Percentiles rank a stretch among this genome's conserved stretches.
These are phyloP conservation scores for Drosophila santomea DNA, from an alignment of 1,140 invertebrate species.

Conservation along the genomic window DNA sequence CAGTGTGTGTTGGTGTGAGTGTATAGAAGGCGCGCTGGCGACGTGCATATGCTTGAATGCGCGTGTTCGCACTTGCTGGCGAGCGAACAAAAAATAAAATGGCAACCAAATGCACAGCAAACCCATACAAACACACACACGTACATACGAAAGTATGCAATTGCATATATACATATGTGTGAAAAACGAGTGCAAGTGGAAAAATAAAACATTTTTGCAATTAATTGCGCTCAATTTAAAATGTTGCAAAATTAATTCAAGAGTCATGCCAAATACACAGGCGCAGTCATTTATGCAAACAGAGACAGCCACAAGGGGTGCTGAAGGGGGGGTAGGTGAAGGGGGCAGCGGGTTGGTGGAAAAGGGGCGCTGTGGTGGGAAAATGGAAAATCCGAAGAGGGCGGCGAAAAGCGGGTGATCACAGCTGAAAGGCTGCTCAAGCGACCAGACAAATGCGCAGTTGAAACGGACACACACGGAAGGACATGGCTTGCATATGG, in stretches of 20 bases:
- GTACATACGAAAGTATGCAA: slow-evolving; percentile 18
- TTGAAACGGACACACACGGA: slow-evolving; percentile 61
- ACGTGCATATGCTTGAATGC: slow-evolving; percentile 81
- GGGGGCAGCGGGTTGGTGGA: too few species aligned
- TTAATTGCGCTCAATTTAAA: slow-evolving; percentile 85
- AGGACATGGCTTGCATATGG: slow-evolving; percentile 37
- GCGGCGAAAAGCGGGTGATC: slow-evolving; percentile 8
- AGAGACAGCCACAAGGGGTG: slow-evolving; percentile 28
- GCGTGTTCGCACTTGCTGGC: slow-evolving; percentile 80
- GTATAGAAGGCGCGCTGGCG: slow-evolving; percentile 49
- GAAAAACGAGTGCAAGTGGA: slow-evolving; percentile 77
- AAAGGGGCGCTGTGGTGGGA: not conserved
- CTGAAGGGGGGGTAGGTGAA: too few species aligned
- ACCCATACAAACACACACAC: slow-evolving; percentile 54
- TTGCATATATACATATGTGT: slow-evolving; percentile 15
- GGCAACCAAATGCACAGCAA: slow-evolving; percentile 70
- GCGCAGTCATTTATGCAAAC: slow-evolving; percentile 82
- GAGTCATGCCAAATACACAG: slow-evolving; percentile 83
- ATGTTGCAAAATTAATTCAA: slow-evolving; percentile 85
- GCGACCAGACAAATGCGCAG: slow-evolving; percentile 78
- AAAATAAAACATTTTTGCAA: slow-evolving; percentile 84
- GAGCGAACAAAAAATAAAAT: slow-evolving; percentile 41
- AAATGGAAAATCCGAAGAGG: slow-evolving; percentile 28
- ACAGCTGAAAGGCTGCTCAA: slow-evolving; percentile 79
- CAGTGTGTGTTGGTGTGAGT: slow-evolving; percentile 9